These are phyloP conservation scores for Halictus rubicundus DNA, from an alignment of 1,140 invertebrate species.

Conservation along the genomic window DNA sequence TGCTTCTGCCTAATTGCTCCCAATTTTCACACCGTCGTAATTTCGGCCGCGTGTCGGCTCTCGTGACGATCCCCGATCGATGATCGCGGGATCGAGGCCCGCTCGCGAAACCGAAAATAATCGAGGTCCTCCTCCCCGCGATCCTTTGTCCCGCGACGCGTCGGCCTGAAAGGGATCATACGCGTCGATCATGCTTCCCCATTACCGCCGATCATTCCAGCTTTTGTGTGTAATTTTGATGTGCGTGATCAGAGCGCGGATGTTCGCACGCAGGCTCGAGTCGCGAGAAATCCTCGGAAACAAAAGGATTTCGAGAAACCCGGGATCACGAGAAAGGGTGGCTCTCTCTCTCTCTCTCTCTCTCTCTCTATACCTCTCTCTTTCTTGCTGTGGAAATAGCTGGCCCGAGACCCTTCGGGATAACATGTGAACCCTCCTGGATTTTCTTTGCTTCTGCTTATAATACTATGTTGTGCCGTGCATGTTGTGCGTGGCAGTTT, in stretches of 20 bases:
- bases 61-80: slow-evolving; percentile 25
- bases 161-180: background rate
- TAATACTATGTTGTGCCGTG: too few species aligned
- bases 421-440: background rate
- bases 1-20: background rate
- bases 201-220: slow-evolving; percentile 36
- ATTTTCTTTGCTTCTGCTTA: background rate
- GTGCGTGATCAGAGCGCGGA: slow-evolving; percentile 21
- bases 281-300: slow-evolving; percentile 43
- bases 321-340: background rate
- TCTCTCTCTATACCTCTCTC: too few species aligned
- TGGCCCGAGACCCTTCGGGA: background rate
- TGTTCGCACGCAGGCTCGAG: slow-evolving; percentile 33
- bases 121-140: background rate
- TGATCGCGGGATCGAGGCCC: background rate
- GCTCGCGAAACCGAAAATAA: background rate
- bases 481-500: too few species aligned
- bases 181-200: slow-evolving; percentile 11
- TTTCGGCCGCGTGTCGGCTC: background rate
- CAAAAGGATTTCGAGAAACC: slow-evolving; percentile 13
- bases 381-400: too few species aligned
- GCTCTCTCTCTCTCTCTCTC: too few species aligned
- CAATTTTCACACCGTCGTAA: slow-evolving; percentile 15
- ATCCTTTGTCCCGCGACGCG: background rate
- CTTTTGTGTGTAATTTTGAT: slow-evolving; percentile 54